Conservation (phyloP, 2,888 invertebrate genomes). For the Callyntrura sp. region DNA sequence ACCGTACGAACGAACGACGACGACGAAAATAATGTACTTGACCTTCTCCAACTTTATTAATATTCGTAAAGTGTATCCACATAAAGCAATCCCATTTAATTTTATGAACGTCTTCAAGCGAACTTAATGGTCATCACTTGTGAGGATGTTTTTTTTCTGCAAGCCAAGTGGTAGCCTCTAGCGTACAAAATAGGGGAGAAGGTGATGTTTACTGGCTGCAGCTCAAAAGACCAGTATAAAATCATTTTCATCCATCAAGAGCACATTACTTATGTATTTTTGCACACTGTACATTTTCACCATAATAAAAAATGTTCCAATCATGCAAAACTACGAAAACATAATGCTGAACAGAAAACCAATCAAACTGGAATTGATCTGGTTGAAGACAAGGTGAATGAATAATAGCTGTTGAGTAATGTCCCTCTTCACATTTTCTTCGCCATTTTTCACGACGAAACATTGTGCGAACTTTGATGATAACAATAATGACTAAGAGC, state of each 20-base stretch:
- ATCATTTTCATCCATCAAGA: slow-evolving; percentile 63
- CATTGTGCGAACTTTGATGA: slow-evolving; percentile 33
- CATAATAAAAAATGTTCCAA: slow-evolving; percentile 55
- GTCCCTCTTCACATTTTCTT: slow-evolving; percentile 57
- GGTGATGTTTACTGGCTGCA: slow-evolving; percentile 27
- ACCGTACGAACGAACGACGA: slow-evolving; percentile 17
- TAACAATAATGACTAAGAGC: background rate
- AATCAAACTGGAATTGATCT: slow-evolving; percentile 73
- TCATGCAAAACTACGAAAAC: slow-evolving; percentile 66
- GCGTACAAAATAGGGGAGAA: slow-evolving; percentile 27
- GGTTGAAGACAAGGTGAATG: slow-evolving; percentile 57
- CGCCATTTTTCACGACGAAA: slow-evolving; percentile 32
- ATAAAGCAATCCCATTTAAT: slow-evolving; percentile 71
- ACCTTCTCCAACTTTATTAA: slow-evolving; percentile 81
- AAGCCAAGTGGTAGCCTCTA: slow-evolving; percentile 43
- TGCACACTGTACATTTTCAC: slow-evolving; percentile 37
- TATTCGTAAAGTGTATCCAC: slow-evolving; percentile 68
- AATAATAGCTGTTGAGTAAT: slow-evolving; percentile 53
- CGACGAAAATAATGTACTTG: slow-evolving; percentile 67
- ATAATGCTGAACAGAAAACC: slow-evolving; percentile 57
- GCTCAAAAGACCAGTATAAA: slow-evolving; percentile 23
- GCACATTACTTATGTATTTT: slow-evolving; percentile 46
- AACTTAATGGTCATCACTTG: slow-evolving; percentile 49
- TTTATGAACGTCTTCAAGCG: slow-evolving; percentile 68
- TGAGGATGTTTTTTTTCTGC: slow-evolving; percentile 6